These are phyloP conservation scores for Budorcas taxicolor DNA, from an alignment of 2,113 vertebrate genomes.

Conservation along the genomic window DNA sequence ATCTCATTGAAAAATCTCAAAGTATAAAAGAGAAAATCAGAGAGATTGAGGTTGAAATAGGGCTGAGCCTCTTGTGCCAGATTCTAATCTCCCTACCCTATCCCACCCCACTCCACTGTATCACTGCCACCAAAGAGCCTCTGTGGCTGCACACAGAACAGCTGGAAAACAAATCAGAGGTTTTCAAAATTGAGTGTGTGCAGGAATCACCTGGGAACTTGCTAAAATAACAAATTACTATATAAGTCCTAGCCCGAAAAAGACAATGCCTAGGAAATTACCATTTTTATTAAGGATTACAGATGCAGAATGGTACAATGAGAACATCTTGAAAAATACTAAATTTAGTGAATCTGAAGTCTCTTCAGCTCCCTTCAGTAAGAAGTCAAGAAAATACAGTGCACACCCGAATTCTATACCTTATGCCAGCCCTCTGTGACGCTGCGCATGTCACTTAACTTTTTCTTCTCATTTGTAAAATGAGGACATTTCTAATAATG, in stretches of 20 bases:
- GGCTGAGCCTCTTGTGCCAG: neutral
- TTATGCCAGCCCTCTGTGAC: neutral
- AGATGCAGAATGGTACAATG: neutral
- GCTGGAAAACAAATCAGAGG: neutral
- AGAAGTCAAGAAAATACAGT: neutral
- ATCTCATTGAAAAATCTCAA: neutral
- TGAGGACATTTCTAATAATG: neutral
- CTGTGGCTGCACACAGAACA: neutral
- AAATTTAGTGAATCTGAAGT: neutral
- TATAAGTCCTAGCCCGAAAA: neutral
- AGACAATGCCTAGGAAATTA: neutral
- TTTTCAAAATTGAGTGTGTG: neutral
- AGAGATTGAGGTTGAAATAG: neutral
- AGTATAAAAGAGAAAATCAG: neutral
- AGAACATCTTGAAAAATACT: neutral
- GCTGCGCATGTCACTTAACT: neutral
- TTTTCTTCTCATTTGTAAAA: neutral
- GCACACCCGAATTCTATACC: neutral
- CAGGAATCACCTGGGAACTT: neutral
- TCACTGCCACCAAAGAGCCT: neutral
- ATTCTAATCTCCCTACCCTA: neutral
- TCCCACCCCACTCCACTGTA: rapidly evolving
- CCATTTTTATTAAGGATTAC: neutral
- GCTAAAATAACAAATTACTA: neutral
- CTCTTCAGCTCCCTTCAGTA: neutral